phyloP scores from a whole-genome alignment of 2,888 invertebrate species.

The Drosophila kambysellisi region DNA sequence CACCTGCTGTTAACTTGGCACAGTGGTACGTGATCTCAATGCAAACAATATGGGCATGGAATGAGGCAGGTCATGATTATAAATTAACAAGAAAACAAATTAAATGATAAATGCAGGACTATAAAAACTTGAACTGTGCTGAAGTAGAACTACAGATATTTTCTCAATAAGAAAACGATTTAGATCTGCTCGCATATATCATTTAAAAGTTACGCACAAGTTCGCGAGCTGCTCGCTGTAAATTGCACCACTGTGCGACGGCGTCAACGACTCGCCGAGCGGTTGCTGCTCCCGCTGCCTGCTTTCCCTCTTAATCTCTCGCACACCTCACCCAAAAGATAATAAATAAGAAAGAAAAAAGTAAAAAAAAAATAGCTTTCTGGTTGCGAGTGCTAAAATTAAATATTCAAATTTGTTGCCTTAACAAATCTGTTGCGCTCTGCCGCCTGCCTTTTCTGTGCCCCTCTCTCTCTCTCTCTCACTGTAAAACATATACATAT shows the following conservation, averaged over 20 bases:
- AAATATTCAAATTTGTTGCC: slow-evolving; percentile 73
- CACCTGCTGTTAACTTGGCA: slow-evolving; percentile 62
- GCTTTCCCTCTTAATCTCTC: slow-evolving; percentile 30
- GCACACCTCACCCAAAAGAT: slow-evolving; percentile 3
- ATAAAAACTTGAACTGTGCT: background rate
- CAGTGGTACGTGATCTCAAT: slow-evolving; percentile 23
- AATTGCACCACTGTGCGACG: slow-evolving; percentile 48
- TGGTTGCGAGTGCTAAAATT: slow-evolving; percentile 65
- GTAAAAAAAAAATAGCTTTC: background rate
- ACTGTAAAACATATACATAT: slow-evolving; percentile 19
- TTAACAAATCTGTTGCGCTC: slow-evolving; percentile 56
- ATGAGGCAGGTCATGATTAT: slow-evolving; percentile 44
- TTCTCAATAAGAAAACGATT: background rate
- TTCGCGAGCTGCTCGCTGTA: background rate
- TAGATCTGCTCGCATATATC: background rate
- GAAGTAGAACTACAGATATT: too few relatives aligned
- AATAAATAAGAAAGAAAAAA: slow-evolving; percentile 3
- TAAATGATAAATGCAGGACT: background rate
- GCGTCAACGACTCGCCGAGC: slow-evolving; percentile 65
- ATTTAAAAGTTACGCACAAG: background rate
- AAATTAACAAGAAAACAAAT: background rate
- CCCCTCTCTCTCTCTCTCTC: background rate
- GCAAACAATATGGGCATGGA: slow-evolving; percentile 15
- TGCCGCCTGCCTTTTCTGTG: slow-evolving; percentile 30
- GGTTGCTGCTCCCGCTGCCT: slow-evolving; percentile 37